phyloP scores from a whole-genome alignment of 2,888 invertebrate genomes.

The Conops quadrifasciatus region DNA sequence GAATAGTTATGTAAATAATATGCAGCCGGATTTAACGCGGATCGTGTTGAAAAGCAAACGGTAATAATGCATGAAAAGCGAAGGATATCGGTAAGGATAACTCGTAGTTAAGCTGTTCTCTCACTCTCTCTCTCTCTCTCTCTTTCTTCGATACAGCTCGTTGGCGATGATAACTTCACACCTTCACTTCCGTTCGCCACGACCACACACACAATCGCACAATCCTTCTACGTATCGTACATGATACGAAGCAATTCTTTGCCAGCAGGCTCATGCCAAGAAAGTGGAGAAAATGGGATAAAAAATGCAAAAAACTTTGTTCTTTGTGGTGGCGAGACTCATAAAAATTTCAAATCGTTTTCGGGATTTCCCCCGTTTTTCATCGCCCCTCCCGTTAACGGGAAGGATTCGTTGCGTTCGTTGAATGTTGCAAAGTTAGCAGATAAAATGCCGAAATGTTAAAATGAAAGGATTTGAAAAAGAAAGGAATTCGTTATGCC shows the following conservation, averaged over 20 bases:
- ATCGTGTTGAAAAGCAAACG: background rate
- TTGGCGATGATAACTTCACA: background rate
- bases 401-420: no score
- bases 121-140: no score
- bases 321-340: conserved; percentile 41
- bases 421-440: conserved; percentile 15
- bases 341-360: conserved; percentile 56
- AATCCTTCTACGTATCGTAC: background rate
- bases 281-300: background rate
- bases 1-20: no score
- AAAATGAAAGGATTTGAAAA: conserved; percentile 10
- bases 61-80: background rate
- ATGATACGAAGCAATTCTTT: conserved; percentile 26
- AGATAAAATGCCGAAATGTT: conserved; percentile 21
- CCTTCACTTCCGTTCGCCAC: background rate
- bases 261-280: background rate
- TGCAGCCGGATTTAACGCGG: background rate
- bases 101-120: no score
- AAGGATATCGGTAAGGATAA: no score
- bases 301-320: conserved; percentile 24
- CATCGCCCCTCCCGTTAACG: background rate
- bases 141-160: no score
- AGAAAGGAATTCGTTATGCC: background rate
- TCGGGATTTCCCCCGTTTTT: conserved; percentile 2
- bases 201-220: background rate